Base-by-base conservation (phyloP, 2,797 vertebrate species). In the Myotis planiceps region DNA sequence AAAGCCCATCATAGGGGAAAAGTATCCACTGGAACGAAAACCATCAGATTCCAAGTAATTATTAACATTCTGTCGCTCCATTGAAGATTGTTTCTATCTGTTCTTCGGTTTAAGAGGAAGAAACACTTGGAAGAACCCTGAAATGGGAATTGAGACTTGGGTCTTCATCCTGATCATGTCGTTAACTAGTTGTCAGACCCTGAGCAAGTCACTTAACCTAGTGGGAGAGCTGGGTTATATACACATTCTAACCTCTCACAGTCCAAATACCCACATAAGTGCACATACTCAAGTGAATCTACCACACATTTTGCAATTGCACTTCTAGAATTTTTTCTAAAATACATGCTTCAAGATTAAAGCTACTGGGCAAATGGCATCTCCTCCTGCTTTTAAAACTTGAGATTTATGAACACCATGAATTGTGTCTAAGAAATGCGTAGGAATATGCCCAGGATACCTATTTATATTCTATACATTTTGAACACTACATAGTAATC, bases 21-120 rank as follows among this genome's bases (percentile, higher is more conserved):
- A 78, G 86, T 72, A 94, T 74, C 75, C 34, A 27, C 85, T 86
- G 92, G 84, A 88, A 94, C 45, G 39, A 93, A 87, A 97, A 29
- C 58, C 3, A 58, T 68, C 51, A 68, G 47, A 96, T 85, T 90
- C 60, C 76, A 93, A 60, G 47, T 83, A 69, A 42, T 88, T 49
- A 51, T 68, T 78, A 49, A 93, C 95, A 84, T 88, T 88, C 86
- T 49, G 12, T 51, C 55, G n/a, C 25, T 78, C 49, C n/a, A 14
- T 58, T 79, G 82, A 75, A 88, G 75, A 84, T 66, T 69, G 25
- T 23, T 75, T 82, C 80, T 94, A 21, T 78, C 76, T 96, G 19
- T 51, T 76, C 74, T 49, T 78, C 39, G 34, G 13, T 75, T 76
- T 75, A 63, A 88, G n/a, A 39, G 51, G 51, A 55, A 92, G 23